These are phyloP conservation scores for Aphaenogaster floridana DNA, from an alignment of 1,140 invertebrate species.

Conservation along the genomic window DNA sequence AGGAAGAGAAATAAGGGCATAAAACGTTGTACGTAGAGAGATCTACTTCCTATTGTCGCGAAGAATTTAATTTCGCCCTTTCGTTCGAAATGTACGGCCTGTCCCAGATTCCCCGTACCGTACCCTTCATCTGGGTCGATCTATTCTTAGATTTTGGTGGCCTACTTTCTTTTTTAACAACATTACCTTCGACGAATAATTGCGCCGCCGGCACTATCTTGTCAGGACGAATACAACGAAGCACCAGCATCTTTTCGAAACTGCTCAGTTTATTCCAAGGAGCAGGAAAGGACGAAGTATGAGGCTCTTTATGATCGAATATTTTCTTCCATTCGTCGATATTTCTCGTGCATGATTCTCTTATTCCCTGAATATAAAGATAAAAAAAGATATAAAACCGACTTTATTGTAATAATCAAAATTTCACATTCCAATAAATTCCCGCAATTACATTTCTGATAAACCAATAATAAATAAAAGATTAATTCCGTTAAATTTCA, in stretches of 20 bases:
- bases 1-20: not conserved
- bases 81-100: not conserved
- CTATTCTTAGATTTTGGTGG: slow-evolving; percentile 14
- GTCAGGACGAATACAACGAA: slow-evolving; percentile 95
- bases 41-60: slow-evolving; percentile 1
- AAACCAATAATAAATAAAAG: not conserved
- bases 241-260: slow-evolving; percentile 94
- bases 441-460: not conserved
- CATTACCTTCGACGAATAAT: slow-evolving; percentile 91
- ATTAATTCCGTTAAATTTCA: not conserved
- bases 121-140: not conserved
- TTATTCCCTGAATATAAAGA: slow-evolving; percentile 86
- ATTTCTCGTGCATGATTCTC: slow-evolving; percentile 88
- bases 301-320: slow-evolving; percentile 92
- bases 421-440: slow-evolving; percentile 1
- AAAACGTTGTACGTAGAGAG: not conserved
- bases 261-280: slow-evolving; percentile 90
- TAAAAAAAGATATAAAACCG: not conserved
- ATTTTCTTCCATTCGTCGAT: slow-evolving; percentile 91
- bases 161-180: not conserved
- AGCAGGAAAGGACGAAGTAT: slow-evolving; percentile 90
- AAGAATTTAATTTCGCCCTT: slow-evolving; percentile 32
- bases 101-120: not conserved
- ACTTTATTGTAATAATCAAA: not conserved
- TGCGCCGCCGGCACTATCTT: slow-evolving; percentile 96